Conservation (phyloP, 1,140 invertebrate species). For the Hylyphantes graminicola region DNA sequence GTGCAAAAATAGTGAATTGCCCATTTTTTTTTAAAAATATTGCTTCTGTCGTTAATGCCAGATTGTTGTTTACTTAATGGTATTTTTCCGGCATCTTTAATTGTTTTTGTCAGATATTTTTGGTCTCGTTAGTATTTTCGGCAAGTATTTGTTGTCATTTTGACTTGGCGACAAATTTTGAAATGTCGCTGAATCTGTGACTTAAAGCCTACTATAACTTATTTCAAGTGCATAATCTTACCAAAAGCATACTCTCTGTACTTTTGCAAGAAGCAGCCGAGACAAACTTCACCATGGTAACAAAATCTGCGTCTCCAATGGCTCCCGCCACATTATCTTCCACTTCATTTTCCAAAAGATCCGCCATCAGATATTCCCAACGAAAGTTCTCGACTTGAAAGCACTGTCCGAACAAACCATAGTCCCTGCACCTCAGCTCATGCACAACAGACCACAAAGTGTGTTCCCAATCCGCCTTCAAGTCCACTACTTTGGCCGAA, state of each 20-base stretch:
- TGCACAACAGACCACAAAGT: neutral
- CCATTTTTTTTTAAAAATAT: no score
- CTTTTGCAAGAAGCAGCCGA: neutral
- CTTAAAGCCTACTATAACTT: no score
- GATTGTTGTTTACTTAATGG: no score
- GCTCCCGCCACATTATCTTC: neutral
- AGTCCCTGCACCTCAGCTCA: neutral
- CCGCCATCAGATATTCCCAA: neutral
- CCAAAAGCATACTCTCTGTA: neutral
- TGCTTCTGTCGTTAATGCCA: no score
- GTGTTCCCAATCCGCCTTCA: neutral
- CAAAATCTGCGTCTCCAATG: neutral
- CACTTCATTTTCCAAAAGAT: neutral
- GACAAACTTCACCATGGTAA: slow-evolving; percentile 13
- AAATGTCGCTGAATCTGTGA: no score
- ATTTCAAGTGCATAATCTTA: neutral
- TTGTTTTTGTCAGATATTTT: no score
- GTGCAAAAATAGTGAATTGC: no score
- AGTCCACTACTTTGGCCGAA: slow-evolving; percentile 10
- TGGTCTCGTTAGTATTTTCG: no score
- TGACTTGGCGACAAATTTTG: no score
- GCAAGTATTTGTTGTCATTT: no score
- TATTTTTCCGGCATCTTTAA: no score
- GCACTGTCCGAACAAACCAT: neutral
- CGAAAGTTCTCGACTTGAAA: neutral